phyloP scores from a whole-genome alignment of 2,113 vertebrate species.

The Leuciscus idus region DNA sequence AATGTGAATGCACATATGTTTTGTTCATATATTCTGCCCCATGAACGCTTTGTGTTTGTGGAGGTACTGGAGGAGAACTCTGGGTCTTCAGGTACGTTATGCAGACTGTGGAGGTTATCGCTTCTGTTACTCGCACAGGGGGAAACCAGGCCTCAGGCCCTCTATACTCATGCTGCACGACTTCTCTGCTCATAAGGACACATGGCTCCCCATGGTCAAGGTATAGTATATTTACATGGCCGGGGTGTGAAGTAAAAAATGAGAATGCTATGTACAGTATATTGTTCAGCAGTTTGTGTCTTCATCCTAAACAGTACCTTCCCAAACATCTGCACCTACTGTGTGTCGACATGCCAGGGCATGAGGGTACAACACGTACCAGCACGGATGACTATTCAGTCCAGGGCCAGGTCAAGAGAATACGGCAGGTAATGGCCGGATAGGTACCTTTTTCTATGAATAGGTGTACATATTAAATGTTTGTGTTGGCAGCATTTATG shows the following conservation, averaged over 20 bases:
- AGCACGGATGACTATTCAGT: constrained; percentile 89
- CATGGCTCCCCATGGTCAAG: constrained; percentile 93
- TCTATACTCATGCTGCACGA: constrained; percentile 93
- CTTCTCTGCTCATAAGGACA: constrained; percentile 94
- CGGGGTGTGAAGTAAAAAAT: neutral
- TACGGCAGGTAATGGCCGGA: constrained; percentile 85
- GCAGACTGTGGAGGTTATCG: constrained; percentile 84
- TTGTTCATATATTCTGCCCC: neutral
- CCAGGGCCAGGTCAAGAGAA: constrained; percentile 86
- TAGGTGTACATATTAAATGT: neutral
- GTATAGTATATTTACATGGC: constrained; percentile 65
- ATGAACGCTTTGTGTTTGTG: neutral
- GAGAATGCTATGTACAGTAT: neutral
- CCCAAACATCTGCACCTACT: constrained; percentile 94
- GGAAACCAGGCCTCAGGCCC: constrained; percentile 83
- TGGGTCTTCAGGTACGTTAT: constrained; percentile 90
- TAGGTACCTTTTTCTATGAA: neutral
- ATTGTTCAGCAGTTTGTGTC: neutral
- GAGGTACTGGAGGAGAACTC: constrained; percentile 95
- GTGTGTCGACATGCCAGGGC: constrained; percentile 96
- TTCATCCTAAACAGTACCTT: constrained; percentile 79
- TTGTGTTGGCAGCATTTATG: neutral
- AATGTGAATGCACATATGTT: neutral
- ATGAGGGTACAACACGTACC: constrained; percentile 90
- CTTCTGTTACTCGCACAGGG: constrained; percentile 91